A percentile compares a stretch with the other conserved stretches of the same genome.
phyloP scores from a whole-genome alignment of 2,113 vertebrate genomes.

The Vimba vimba region DNA sequence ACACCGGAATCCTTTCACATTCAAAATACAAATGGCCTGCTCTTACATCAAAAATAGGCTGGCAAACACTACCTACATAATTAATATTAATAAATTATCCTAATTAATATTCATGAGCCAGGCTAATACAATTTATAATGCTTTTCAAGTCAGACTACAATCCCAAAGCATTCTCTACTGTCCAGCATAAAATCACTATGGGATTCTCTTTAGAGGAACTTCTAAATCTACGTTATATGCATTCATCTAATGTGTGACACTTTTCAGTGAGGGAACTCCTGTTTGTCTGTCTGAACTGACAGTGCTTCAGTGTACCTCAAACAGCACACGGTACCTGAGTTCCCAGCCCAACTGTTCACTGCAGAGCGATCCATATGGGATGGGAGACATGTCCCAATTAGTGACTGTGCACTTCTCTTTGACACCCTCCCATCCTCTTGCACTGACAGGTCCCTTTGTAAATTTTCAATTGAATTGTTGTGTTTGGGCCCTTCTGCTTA shows the following conservation, averaged over 20 bases:
- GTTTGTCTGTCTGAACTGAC: background rate
- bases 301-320: background rate
- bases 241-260: background rate
- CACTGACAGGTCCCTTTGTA: conserved; percentile 15
- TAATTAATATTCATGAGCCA: background rate
- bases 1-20: too few species aligned
- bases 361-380: conserved; percentile 1
- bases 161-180: background rate
- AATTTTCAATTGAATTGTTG: background rate
- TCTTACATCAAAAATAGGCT: too few species aligned
- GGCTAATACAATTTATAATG: background rate
- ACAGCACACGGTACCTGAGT: background rate
- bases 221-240: background rate
- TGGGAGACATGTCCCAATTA: conserved; percentile 31
- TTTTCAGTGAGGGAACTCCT: background rate
- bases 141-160: background rate
- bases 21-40: too few species aligned
- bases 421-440: conserved; percentile 22
- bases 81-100: background rate
- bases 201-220: background rate
- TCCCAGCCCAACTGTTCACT: conserved; percentile 22
- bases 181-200: background rate
- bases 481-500: conserved; percentile 12
- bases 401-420: background rate
- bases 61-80: background rate